Percentiles rank a stretch among this genome's conserved stretches.
phyloP scores from a whole-genome alignment of 2,113 vertebrate genomes.

The Pongo pygmaeus region DNA sequence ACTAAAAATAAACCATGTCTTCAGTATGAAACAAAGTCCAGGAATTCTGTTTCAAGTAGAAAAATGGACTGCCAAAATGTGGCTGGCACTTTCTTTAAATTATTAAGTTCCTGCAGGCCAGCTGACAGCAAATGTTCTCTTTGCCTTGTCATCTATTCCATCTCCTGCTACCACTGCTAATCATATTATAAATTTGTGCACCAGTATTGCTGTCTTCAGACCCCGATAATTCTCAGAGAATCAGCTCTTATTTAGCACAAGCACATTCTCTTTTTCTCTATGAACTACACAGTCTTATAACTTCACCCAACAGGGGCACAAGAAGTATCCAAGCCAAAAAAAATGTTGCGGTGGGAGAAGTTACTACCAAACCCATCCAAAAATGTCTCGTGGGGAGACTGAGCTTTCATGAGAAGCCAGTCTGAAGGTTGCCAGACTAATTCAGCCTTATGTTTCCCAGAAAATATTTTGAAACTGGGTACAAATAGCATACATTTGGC shows the following conservation, averaged over 20 bases:
- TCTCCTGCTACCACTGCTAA: background rate
- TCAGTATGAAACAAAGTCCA: background rate
- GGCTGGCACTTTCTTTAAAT: background rate
- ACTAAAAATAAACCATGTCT: constrained; percentile 25
- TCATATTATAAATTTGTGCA: fast-evolving
- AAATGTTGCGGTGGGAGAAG: background rate
- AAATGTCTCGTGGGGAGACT: background rate
- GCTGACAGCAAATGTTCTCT: background rate
- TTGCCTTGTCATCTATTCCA: background rate
- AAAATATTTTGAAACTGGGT: background rate
- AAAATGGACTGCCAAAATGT: constrained; percentile 10
- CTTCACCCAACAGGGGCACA: background rate
- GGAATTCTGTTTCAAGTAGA: constrained; percentile 23
- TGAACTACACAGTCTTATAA: background rate
- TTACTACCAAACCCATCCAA: background rate
- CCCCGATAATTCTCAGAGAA: background rate
- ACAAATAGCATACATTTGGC: background rate
- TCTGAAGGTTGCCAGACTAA: background rate
- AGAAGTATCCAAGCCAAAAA: background rate
- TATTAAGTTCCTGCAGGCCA: background rate
- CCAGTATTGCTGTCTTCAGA: background rate
- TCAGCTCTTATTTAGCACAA: background rate
- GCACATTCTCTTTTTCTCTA: background rate
- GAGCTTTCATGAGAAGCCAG: background rate
- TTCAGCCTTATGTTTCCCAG: background rate